phyloP scores from a whole-genome alignment of 2,113 vertebrate genomes.

The Athene cunicularia region DNA sequence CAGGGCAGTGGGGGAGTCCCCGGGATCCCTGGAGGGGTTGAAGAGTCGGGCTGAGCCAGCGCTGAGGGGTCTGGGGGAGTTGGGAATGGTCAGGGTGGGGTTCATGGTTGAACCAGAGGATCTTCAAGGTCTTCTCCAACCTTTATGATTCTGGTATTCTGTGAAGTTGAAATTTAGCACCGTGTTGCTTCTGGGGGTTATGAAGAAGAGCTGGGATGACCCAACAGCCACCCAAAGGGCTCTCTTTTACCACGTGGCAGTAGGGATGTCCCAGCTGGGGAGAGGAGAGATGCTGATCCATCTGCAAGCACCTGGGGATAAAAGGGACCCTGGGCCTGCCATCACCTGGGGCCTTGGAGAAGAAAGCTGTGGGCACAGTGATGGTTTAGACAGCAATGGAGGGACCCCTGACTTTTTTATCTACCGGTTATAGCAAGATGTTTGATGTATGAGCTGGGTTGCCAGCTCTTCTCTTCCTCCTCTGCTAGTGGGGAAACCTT shows the following conservation, averaged over 20 bases:
- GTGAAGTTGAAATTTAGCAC: background rate
- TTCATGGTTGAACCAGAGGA: too few species aligned
- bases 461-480: background rate
- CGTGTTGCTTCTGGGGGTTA: fast-evolving
- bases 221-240: background rate
- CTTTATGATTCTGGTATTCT: too few species aligned
- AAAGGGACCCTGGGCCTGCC: background rate
- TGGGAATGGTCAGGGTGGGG: too few species aligned
- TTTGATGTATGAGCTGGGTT: background rate
- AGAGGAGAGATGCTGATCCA: background rate
- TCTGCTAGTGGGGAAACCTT: background rate
- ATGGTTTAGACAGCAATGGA: background rate
- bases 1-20: too few species aligned
- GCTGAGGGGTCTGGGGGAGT: too few species aligned
- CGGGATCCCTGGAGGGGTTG: too few species aligned
- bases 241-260: fast-evolving
- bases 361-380: background rate
- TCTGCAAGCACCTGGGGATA: background rate
- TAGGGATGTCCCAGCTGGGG: background rate
- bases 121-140: too few species aligned
- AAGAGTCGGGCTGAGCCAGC: too few species aligned
- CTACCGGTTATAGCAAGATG: fast-evolving
- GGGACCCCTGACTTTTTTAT: background rate
- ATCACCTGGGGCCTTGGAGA: background rate
- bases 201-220: background rate